Base-by-base conservation (phyloP, 2,888 invertebrate species). In the Tachystola acroxantha region DNA sequence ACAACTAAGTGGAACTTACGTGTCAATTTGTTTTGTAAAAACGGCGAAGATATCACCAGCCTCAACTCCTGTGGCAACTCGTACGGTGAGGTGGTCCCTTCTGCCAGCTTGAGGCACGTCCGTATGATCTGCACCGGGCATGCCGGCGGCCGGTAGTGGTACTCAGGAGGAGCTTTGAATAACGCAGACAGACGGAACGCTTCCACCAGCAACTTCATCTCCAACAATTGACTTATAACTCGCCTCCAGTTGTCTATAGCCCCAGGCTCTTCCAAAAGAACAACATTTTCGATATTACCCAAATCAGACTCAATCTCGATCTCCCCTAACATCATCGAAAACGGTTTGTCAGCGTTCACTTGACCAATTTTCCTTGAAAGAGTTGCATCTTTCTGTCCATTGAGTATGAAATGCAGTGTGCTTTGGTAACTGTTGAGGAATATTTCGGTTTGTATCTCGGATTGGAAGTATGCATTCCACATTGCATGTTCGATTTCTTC, bases 31-130 rank as follows among this genome's bases (percentile, higher is more conserved):
- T 68, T 75, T 37, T 78, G 80, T 27, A 70, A 45, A 10, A 67
- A 50, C 3, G 84, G 74, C 16, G 84, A 80, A 0, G 85, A 73
- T 27, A 86, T 84, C 6, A 93, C 74, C 37, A 89, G 73, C 34
- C 91, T 88, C 57, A 94, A 89, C 54, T 93, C 91, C 31, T 88
- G 80, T 1, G 90, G 91, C 48, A 94, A 65, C 40, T 92, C 89
- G 52, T 90, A 88, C 0, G 92, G 92, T 25, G 87, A 79, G 24
- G 89, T 76, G 3, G 88, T 76, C 2, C 90, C 90, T 63, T 93
- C 92, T 0, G 91, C 92, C 35, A 93, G 62, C 54, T 86, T 88
- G 46, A 90, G 73, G 45, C 91, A 92, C 1, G 91, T 80, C 61
- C 90, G 84, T 30, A 92, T 58, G 26, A 91, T 87, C 55, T 90